These are phyloP conservation scores for Apostichopus leukothele DNA, from an alignment of 53 echinoderm and acorn worm species.

Conservation along the genomic window DNA sequence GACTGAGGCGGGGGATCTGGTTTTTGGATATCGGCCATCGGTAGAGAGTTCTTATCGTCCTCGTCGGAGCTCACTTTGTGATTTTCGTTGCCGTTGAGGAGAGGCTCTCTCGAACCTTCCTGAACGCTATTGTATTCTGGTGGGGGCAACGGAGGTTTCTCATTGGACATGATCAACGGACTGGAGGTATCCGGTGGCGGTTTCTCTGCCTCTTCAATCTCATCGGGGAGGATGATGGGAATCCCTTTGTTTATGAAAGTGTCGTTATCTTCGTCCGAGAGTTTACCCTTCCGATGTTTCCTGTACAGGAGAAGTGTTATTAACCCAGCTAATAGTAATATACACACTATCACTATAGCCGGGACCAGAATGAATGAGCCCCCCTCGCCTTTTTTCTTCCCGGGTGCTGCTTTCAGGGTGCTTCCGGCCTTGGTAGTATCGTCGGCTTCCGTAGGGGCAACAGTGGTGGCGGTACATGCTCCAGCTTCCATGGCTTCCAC, in stretches of 20 bases:
- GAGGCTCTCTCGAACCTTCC: constrained; percentile 77
- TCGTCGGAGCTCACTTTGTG: constrained; percentile 53
- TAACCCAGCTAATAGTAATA: constrained; percentile 83
- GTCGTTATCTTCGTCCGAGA: constrained; percentile 96
- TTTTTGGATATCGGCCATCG: constrained; percentile 92
- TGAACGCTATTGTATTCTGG: constrained; percentile 80
- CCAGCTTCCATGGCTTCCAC: constrained; percentile 77
- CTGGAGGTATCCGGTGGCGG: constrained; percentile 75
- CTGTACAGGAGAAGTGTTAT: constrained; percentile 66
- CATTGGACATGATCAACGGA: constrained; percentile 90
- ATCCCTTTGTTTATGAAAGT: constrained; percentile 99
- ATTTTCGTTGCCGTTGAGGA: constrained; percentile 66
- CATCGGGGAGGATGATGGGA: constrained; percentile 95
- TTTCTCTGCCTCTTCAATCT: constrained; percentile 90
- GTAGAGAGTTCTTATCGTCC: constrained; percentile 73
- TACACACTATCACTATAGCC: constrained; percentile 77
- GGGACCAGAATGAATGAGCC: constrained; percentile 82
- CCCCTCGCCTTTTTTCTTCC: constrained; percentile 52
- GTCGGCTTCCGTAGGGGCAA: constrained; percentile 31
- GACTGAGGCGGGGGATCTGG: constrained; percentile 81
- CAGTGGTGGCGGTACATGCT: constrained; percentile 65
- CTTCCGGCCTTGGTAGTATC: constrained; percentile 38
- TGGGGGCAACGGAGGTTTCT: constrained; percentile 95
- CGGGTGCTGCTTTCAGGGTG: constrained; percentile 29
- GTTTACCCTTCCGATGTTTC: constrained; percentile 92